Percentiles rank a stretch among this genome's conserved stretches.
These are phyloP conservation scores for Sternarchorhynchus goeldii DNA, from an alignment of 2,797 vertebrate genomes.

Conservation along the genomic window DNA sequence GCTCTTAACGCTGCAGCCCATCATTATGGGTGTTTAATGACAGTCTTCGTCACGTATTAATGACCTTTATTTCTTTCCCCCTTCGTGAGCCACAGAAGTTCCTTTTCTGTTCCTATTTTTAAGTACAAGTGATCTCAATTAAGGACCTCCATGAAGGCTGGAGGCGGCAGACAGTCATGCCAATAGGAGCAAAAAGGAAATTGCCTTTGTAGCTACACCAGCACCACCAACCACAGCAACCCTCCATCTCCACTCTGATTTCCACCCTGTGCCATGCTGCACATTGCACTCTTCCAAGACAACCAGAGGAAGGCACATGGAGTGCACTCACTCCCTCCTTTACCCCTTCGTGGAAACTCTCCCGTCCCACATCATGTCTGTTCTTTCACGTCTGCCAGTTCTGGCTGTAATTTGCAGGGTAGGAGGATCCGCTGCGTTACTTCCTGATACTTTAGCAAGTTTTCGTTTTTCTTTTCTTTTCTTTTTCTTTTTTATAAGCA, in stretches of 20 bases:
- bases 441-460: constrained; percentile 43
- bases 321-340: constrained; percentile 34
- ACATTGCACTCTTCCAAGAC: constrained; percentile 53
- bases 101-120: constrained; percentile 84
- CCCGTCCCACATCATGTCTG: constrained; percentile 32
- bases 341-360: constrained; percentile 41
- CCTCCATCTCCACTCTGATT: constrained; percentile 50
- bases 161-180: constrained; percentile 83
- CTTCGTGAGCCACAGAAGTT: constrained; percentile 79
- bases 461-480: not conserved
- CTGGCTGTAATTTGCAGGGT: constrained; percentile 26
- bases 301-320: constrained; percentile 43
- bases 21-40: constrained; percentile 75
- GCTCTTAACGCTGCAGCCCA: constrained; percentile 61
- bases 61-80: constrained; percentile 72
- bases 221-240: constrained; percentile 60
- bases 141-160: constrained; percentile 85
- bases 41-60: constrained; percentile 75
- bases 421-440: constrained; percentile 40
- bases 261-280: constrained; percentile 56
- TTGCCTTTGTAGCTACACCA: constrained; percentile 75
- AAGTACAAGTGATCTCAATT: constrained; percentile 88
- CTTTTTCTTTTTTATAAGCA: not conserved
- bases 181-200: constrained; percentile 82
- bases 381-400: constrained; percentile 12